phyloP scores from a whole-genome alignment of 2,888 invertebrate genomes.

The Pheosia gnoma region DNA sequence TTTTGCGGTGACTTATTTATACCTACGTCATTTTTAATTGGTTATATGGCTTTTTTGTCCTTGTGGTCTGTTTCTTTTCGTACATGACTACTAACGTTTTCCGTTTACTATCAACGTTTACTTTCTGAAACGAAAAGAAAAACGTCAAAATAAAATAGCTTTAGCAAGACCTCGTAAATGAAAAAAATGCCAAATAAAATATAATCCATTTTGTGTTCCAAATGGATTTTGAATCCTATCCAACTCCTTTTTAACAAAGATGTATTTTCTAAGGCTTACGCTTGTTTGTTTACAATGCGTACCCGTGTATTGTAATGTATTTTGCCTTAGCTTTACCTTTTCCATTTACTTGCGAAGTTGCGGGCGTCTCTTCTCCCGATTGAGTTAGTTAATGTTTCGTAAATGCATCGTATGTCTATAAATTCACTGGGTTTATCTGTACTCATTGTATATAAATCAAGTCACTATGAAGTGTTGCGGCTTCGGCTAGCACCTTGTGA shows the following conservation, averaged over 20 bases:
- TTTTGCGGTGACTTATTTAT: constrained; percentile 8
- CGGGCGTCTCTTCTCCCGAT: constrained; percentile 7
- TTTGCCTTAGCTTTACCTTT: neutral
- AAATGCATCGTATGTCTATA: constrained; percentile 8
- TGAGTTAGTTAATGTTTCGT: neutral
- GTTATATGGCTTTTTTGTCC: constrained; percentile 9
- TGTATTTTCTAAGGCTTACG: neutral
- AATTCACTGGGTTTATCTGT: constrained; percentile 5
- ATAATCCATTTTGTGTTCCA: too few species aligned
- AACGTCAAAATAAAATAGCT: too few species aligned
- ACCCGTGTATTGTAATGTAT: neutral
- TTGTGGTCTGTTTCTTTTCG: constrained; percentile 2
- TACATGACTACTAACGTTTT: neutral
- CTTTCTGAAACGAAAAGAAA: neutral
- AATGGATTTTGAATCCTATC: too few species aligned
- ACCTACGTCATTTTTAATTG: constrained; percentile 11
- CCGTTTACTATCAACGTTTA: constrained; percentile 2
- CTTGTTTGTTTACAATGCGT: constrained; percentile 2
- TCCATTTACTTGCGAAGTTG: constrained; percentile 6
- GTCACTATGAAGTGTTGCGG: constrained; percentile 19
- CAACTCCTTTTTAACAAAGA: too few species aligned
- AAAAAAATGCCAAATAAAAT: too few species aligned
- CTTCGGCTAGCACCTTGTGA: too few species aligned
- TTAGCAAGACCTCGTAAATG: too few species aligned
- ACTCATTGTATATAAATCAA: constrained; percentile 17